Conservation (phyloP, 2,797 vertebrate species). For the Varecia variegata region DNA sequence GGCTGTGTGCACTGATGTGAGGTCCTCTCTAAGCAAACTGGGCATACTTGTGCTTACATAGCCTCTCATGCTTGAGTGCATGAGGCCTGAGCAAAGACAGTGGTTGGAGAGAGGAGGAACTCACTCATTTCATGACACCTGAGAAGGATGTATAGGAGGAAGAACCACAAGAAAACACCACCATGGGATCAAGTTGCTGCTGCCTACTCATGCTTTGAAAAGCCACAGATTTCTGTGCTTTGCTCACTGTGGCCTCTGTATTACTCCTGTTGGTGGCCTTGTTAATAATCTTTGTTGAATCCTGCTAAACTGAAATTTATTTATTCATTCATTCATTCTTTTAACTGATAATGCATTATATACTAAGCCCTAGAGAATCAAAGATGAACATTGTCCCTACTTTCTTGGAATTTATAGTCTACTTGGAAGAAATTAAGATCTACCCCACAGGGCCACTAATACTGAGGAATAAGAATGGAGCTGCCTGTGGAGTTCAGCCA, state of each 20-base stretch:
- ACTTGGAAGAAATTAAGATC: background rate
- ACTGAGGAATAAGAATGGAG: background rate
- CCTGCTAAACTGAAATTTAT: background rate
- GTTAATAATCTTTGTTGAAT: background rate
- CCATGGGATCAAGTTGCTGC: accelerated
- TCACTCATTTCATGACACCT: background rate
- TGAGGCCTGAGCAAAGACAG: background rate
- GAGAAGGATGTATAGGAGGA: background rate
- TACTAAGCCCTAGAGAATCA: background rate
- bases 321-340: background rate
- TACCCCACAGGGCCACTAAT: background rate
- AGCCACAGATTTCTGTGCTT: background rate
- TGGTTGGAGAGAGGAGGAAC: background rate
- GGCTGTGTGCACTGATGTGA: background rate
- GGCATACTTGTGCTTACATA: background rate
- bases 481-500: background rate
- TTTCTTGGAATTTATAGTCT: background rate
- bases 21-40: background rate
- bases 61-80: background rate
- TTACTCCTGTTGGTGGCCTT: background rate
- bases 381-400: background rate
- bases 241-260: background rate
- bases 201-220: background rate
- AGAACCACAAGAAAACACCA: background rate
- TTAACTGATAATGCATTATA: background rate